Base-by-base conservation (phyloP, 2,888 invertebrate species). In the Dioctria rufipes region DNA sequence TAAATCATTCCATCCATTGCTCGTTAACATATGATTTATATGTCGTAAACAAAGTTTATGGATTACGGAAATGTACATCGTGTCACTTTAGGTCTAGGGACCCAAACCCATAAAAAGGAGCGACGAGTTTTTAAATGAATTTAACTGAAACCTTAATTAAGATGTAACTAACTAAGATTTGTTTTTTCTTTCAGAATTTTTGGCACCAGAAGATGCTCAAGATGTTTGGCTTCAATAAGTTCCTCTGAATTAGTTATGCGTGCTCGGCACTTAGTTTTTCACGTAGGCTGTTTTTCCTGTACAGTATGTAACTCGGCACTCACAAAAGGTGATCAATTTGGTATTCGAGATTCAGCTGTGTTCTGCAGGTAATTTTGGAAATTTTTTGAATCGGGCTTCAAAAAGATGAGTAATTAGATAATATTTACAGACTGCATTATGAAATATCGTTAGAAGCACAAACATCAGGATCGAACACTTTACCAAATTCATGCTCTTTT, bases 171-270 rank as follows among this genome's bases (percentile, higher is more conserved):
- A 66, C 43, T 37, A 37, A 13, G 80, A 25, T 82, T 82, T 81
- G 83, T 83, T 85, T 85, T 86, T 85, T 84, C 75, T 92, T 92
- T 4, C 93, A 98, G 98, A 90, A 92, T 97, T 90, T 98, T 97
- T 89, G 96, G 95, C 65, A 93, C 95, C 89, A 95, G 95, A 90
- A 91, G 96, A 80, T 98, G 98, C 89, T 94, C 95, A 80, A 93
- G 97, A 83, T 98, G 98, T 90, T 94, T 95, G 86, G 94, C 95
- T 51, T 94, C 95, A 77, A 97, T 98, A 85, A 93, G 95, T 49
- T 94, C 97, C 54, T 95, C 96, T 73, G 98, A 98, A 90, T 90
- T 98, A 88, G 98, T 98, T 88, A 98, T 98, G 98, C 91, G 97
- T 79, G 98, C 97, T 8, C 92, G 96, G 75, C 97, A 97, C 86